These are phyloP conservation scores for Sapayoa aenigma DNA, from an alignment of 2,113 vertebrate genomes.

Conservation along the genomic window DNA sequence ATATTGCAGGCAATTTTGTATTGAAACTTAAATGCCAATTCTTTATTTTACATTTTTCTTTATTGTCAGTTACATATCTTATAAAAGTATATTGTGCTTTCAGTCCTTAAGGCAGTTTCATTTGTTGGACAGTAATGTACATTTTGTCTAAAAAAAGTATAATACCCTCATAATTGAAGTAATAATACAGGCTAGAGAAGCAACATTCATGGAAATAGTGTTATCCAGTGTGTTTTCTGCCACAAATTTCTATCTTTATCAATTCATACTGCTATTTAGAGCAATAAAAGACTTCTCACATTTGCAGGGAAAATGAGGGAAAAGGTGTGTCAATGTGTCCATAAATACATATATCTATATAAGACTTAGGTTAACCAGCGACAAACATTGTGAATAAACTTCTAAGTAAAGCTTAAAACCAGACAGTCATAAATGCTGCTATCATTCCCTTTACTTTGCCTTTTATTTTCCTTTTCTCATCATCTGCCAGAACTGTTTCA, in stretches of 20 bases:
- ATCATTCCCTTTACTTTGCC: neutral
- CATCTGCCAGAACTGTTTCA: neutral
- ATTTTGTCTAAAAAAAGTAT: neutral
- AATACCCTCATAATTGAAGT: neutral
- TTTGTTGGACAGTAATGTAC: neutral
- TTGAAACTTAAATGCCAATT: neutral
- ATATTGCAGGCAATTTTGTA: neutral
- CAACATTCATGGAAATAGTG: neutral
- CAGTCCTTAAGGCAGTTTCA: neutral
- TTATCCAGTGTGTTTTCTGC: neutral
- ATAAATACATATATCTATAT: neutral
- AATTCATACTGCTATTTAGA: neutral
- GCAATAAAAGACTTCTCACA: neutral
- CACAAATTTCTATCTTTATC: neutral
- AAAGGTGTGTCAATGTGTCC: neutral
- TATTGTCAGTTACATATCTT: neutral
- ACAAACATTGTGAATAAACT: neutral
- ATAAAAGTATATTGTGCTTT: neutral
- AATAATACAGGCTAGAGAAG: neutral
- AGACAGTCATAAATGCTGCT: neutral
- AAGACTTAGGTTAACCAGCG: neutral
- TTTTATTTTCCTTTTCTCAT: neutral
- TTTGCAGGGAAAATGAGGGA: neutral
- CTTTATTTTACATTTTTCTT: neutral
- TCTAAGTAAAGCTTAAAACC: neutral